Percentiles rank a stretch among this genome's conserved stretches.
Evolutionary conservation across 2,113 vertebrate species (phyloP).

Genomic region (Oncorhynchus kisutch): DNA sequence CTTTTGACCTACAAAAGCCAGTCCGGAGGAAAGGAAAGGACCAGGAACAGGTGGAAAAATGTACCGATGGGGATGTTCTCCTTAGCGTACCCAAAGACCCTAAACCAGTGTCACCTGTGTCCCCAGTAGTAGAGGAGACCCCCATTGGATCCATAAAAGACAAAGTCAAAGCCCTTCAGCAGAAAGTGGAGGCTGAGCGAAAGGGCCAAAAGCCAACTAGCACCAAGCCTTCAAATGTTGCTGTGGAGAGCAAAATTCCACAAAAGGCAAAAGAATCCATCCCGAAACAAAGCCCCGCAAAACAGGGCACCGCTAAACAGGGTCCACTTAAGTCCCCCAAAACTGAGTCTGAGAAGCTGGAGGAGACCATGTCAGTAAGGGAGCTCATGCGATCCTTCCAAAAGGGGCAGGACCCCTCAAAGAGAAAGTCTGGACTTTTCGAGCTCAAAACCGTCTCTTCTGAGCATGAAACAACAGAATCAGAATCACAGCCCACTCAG

Average conservation of each 20-base stretch:
- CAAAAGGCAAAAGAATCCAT: slow-evolving; percentile 70
- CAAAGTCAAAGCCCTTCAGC: slow-evolving; percentile 97
- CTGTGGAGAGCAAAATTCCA: slow-evolving; percentile 68
- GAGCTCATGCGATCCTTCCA: slow-evolving; percentile 98
- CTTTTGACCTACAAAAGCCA: slow-evolving; percentile 83
- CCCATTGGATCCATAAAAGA: slow-evolving; percentile 99
- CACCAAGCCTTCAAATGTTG: slow-evolving; percentile 75
- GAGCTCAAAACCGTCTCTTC: slow-evolving; percentile 78
- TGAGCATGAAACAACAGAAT: slow-evolving; percentile 50
- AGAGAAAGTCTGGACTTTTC: slow-evolving; percentile 89
- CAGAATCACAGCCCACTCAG: slow-evolving; percentile 50
- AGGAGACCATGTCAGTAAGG: slow-evolving; percentile 96
- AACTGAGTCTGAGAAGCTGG: slow-evolving; percentile 84
- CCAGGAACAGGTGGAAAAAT: slow-evolving; percentile 68
- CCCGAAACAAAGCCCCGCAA: slow-evolving; percentile 73
- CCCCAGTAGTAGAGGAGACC: slow-evolving; percentile 93
- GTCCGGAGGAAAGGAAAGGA: slow-evolving; percentile 81
- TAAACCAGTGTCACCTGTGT: slow-evolving; percentile 76
- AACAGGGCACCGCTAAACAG: slow-evolving; percentile 49
- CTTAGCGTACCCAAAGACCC: slow-evolving; percentile 68
- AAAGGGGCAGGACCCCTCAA: slow-evolving; percentile 92
- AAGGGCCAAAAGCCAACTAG: slow-evolving; percentile 78
- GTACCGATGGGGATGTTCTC: slow-evolving; percentile 61
- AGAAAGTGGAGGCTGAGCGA: slow-evolving; percentile 93
- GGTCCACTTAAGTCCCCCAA: slow-evolving; percentile 77